Base-by-base conservation (phyloP, 2,113 vertebrate genomes). In the Epinephelus moara region DNA sequence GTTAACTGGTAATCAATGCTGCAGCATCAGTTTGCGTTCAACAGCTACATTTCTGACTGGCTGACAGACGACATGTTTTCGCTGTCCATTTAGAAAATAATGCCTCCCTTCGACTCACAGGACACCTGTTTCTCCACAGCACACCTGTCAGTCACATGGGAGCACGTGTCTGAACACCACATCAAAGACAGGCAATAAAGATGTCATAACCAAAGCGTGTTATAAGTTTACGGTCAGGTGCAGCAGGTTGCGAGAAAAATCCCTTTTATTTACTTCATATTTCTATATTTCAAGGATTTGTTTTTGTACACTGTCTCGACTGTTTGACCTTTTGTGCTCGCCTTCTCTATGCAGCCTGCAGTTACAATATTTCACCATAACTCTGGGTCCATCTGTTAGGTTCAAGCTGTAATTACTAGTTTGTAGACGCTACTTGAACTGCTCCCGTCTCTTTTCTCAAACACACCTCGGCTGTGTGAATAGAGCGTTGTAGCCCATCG, bases 71-170 rank as follows among this genome's bases (percentile, higher is more conserved):
- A 21, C 53, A 75, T 70, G 23, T 70, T 75, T 87, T 80, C 7
- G 66, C 73, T 67, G 30, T 13, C 74, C 49, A n/a, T 84, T 84
- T 76, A 75, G 72, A 66, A 17, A 70, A 60, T 70, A 73, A 71
- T 23, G 19, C 12, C 61, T 69, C 53, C 25, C 27, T 89, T 87
- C 4, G 47, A 50, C 68, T 45, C 77, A 60, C 6, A 61, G 50
- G 71, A 82, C 88, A 91, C 47, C 90, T 87, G 85, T 76, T 90
- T 89, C 69, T 74, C 53, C 17, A 4, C 27, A 67, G 23, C 60
- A 57, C 33, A 70, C n/a, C 17, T 74, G 59, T 69, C 70, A 60
- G 14, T 67, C 45, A 86, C 75, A 62, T 1, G 7, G n/a, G 18
- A 23, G n/a, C 64, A 57, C 53, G 9, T 57, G 87, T 77, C 55